Base-by-base conservation (phyloP, 2,797 vertebrate genomes). In the Phoxinus dragarum region DNA sequence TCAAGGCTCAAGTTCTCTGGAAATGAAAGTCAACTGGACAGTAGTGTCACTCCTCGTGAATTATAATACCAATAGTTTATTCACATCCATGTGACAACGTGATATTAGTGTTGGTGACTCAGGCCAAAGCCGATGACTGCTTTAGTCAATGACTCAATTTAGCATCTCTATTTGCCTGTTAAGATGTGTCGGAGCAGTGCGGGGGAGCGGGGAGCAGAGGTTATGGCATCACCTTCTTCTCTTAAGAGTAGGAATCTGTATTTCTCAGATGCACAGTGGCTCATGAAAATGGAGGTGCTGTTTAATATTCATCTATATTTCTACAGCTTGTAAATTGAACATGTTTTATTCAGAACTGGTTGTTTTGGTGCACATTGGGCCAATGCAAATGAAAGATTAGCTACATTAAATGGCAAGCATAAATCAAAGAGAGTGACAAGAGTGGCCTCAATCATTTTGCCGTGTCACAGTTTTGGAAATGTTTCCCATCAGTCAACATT, bases 311-410 rank as follows among this genome's bases (percentile, higher is more conserved):
- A 77, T 84, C 49, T 71, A 36, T 79, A 86, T 86, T 88, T 87
- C 75, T 66, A 72, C 27, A 74, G 66, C 27, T 44, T 31, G 68
- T 82, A 84, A 87, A 90, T 87, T 87, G 47, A 82, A 87, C 76
- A 88, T 88, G 87, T 75, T 88, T 89, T 90, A 88, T 90, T 89
- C 90, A 88, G 59, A 75, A 82, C 59, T 49, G 76, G 72, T 66
- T 31, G 75, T 86, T 85, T 83, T 83, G 84, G 76, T 77, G 66
- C 80, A 56, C 82, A 78, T 40, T 81, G 77, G 82, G 86, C 82
- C 88, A 87, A 85, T 89, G 82, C 82, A 88, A 87, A 89, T 88
- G 76, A 88, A 81, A 81, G 82, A 88, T 87, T 88, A 89, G 75
- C 81, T 80, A 44, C 82, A 80, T 59, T 66, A 85, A 83, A 75